phyloP scores from a whole-genome alignment of 2,113 vertebrate genomes.

The Rostratula benghalensis region DNA sequence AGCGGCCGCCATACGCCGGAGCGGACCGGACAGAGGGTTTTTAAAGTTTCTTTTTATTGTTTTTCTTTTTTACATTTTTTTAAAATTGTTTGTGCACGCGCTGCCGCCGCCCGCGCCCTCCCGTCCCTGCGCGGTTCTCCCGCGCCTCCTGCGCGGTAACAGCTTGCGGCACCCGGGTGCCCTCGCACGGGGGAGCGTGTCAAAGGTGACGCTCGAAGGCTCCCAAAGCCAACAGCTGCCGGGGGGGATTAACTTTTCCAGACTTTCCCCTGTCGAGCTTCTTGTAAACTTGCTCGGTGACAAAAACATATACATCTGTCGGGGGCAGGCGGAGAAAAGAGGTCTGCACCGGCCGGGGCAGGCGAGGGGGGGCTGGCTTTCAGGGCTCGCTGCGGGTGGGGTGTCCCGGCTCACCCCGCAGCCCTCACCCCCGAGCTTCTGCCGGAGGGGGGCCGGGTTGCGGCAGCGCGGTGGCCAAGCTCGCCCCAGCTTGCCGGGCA shows the following conservation, averaged over 20 bases:
- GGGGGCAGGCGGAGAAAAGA: constrained; percentile 70
- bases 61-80: neutral
- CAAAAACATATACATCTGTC: constrained; percentile 81
- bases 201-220: constrained; percentile 93
- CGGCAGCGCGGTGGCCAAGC: neutral
- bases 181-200: constrained; percentile 80
- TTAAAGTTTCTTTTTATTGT: neutral
- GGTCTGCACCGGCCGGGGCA: constrained; percentile 24
- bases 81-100: neutral
- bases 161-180: constrained; percentile 83
- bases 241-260: constrained; percentile 85
- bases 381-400: neutral
- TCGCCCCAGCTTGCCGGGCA: neutral
- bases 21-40: too few species aligned
- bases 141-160: constrained; percentile 72
- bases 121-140: neutral
- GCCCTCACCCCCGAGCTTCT: neutral
- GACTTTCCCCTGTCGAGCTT: constrained; percentile 82
- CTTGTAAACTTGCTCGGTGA: constrained; percentile 78
- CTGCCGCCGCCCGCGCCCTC: neutral
- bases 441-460: neutral
- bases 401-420: neutral
- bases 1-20: rapidly evolving
- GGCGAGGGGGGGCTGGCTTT: constrained; percentile 3
- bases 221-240: constrained; percentile 88